phyloP scores from a whole-genome alignment of 2,113 vertebrate species.

The Okapia johnstoni region DNA sequence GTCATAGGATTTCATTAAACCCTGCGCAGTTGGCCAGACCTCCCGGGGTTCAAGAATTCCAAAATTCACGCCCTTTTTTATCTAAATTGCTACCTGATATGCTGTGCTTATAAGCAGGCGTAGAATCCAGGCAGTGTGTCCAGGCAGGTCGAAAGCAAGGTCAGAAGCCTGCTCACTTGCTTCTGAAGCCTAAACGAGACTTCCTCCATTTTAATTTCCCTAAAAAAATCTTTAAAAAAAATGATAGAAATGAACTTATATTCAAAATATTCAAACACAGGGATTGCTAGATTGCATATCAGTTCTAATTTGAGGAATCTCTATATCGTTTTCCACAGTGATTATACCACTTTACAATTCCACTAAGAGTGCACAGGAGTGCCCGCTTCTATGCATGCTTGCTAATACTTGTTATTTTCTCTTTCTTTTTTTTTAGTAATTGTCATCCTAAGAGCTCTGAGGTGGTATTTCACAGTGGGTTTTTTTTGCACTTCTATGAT shows the following conservation, averaged over 20 bases:
- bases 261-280: too few relatives aligned
- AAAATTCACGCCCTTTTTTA: not conserved
- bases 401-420: not conserved
- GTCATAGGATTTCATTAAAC: not conserved
- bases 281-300: not conserved
- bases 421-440: not conserved
- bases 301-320: not conserved
- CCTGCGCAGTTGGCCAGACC: not conserved
- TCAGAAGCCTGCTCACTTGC: not conserved
- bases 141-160: not conserved
- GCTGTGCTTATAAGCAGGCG: not conserved
- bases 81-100: not conserved
- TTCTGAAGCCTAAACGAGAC: not conserved
- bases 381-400: not conserved
- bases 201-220: not conserved
- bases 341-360: not conserved
- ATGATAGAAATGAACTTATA: not conserved
- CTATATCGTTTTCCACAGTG: not conserved
- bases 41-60: not conserved
- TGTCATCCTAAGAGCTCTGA: not conserved
- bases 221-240: not conserved
- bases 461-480: not conserved
- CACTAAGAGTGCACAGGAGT: not conserved
- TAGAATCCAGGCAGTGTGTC: too few relatives aligned
- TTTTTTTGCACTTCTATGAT: not conserved